Evolutionary conservation across 2,113 vertebrate genomes (phyloP), one percentile per base, ranked within the genome.

Genomic region (Ahaetulla prasina): DNA sequence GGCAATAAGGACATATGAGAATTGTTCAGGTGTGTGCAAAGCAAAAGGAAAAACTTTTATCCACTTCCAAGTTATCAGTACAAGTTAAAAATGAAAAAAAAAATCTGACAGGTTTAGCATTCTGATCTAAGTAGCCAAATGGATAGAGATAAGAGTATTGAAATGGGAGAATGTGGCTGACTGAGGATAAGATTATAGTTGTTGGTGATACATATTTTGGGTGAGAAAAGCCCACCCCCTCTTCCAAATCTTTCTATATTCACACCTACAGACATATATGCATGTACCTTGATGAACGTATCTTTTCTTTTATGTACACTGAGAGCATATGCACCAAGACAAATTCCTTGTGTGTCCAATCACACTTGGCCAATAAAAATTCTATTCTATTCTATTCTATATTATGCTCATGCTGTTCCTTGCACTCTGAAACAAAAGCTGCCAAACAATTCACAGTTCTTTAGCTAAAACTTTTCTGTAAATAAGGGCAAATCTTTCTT

Each of bases 61-160:
- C 0, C 1, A 2, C 53, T 93, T 91, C 0, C 54, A 47, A 90
- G 5, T 2, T 80, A 87, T 91, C 90, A 53, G 88, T 11, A 91
- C 50, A 93, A 95, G 87, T 90, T 25, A 49, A 52, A 80, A 80
- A 80, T 80, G 18, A 22, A 63, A 93, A 92, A 57, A 30, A 68
- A 9, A 9, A 39, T 7, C 14, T 89, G 68, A 25, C 85, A 74
- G 2, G 92, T 47, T 3, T 87, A 89, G 12, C 22, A 25, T 91
- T 94, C 74, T 53, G 23, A 49, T 88, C 85, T 25, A 87, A 90
- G 12, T 85, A 35, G 35, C 7, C 7, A 85, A 87, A 27, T 90
- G 49, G n/a, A 52, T 91, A 80, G 85, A 50, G 23, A 93, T 93
- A 84, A 60, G 55, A 30, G 16, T 80, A 3, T 55, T 91, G 27